Conservation (phyloP, 2,797 vertebrate genomes). For the Ficedula albicollis region DNA sequence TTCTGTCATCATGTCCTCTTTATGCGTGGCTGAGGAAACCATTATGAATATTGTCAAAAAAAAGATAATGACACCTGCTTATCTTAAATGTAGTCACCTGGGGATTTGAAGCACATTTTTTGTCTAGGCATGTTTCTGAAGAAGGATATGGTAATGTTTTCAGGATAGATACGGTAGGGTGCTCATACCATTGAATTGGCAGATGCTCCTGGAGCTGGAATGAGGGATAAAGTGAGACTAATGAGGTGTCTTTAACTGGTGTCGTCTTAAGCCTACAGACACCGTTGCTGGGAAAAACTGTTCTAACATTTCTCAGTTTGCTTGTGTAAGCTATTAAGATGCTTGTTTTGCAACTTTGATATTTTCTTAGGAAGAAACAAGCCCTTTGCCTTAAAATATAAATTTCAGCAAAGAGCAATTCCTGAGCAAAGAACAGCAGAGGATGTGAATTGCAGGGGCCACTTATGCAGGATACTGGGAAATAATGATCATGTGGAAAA, state of each 20-base stretch:
- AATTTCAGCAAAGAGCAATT: slow-evolving; percentile 53
- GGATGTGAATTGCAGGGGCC: slow-evolving; percentile 46
- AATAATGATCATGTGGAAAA: slow-evolving; percentile 77
- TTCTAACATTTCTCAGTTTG: neutral
- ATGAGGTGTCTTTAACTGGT: neutral
- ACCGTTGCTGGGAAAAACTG: neutral
- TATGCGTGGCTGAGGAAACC: neutral
- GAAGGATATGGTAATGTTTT: neutral
- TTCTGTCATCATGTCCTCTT: neutral
- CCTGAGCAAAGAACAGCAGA: slow-evolving; percentile 38
- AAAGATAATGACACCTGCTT: slow-evolving; percentile 4
- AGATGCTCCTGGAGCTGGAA: neutral
- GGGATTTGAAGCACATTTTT: neutral
- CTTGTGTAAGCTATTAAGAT: neutral
- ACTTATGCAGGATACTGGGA: slow-evolving; percentile 65
- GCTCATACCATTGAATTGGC: neutral
- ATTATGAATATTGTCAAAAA: neutral
- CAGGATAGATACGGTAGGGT: neutral
- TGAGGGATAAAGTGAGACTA: neutral
- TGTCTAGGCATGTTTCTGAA: neutral
- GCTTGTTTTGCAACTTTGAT: neutral
- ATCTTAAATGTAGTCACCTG: neutral
- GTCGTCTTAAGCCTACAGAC: neutral
- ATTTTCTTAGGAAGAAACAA: slow-evolving; percentile 20
- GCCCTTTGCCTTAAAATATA: slow-evolving; percentile 52